Conservation (phyloP, 2,888 invertebrate genomes). For the Helicoverpa assulta region DNA sequence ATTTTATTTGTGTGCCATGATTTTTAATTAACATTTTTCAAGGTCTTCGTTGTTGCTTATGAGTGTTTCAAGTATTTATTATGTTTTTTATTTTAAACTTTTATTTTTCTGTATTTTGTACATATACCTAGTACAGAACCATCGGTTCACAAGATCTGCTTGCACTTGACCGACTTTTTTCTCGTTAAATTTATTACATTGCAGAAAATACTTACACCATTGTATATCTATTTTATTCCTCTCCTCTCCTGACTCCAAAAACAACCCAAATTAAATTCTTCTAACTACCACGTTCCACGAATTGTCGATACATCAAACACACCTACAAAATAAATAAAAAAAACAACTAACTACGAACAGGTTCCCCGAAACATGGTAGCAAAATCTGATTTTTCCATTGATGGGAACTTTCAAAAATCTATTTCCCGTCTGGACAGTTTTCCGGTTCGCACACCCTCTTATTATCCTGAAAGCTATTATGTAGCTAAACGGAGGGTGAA, state of each 20-base stretch:
- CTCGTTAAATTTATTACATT: too few species aligned
- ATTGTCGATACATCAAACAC: background rate
- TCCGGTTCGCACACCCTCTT: constrained; percentile 80
- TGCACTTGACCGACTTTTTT: too few species aligned
- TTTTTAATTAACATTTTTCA: constrained; percentile 56
- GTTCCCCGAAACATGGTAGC: constrained; percentile 51
- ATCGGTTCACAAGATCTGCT: too few species aligned
- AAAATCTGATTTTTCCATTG: constrained; percentile 68
- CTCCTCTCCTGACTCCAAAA: too few species aligned
- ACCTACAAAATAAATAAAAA: background rate
- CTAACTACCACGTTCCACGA: background rate
- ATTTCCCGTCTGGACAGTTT: constrained; percentile 86
- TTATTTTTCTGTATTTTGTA: too few species aligned
- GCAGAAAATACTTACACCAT: too few species aligned
- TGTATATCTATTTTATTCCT: too few species aligned
- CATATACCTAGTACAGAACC: too few species aligned
- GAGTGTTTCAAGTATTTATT: constrained; percentile 23
- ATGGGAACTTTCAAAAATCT: constrained; percentile 86
- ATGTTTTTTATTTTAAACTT: background rate
- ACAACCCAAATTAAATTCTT: too few species aligned
- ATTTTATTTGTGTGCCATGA: constrained; percentile 69
- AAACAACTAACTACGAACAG: background rate
- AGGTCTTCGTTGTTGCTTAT: constrained; percentile 40
- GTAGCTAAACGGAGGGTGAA: constrained; percentile 59
- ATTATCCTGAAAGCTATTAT: constrained; percentile 75